phyloP scores from a whole-genome alignment of 2,888 invertebrate species.

The Pilophorus perplexus region DNA sequence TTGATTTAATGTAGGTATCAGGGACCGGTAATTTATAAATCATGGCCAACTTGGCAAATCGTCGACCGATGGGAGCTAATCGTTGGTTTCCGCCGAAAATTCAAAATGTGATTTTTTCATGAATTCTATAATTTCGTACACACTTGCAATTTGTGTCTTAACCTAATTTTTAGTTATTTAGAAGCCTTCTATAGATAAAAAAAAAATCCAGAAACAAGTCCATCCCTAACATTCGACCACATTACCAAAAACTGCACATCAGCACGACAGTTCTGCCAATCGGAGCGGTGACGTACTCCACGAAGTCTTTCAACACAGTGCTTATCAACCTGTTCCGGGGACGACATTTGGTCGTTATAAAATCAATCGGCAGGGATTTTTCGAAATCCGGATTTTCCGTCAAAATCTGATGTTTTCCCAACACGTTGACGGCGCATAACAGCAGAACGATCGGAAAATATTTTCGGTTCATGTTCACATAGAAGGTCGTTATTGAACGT shows the following conservation, averaged over 20 bases:
- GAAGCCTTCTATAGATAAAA: too few species aligned
- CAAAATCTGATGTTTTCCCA: too few species aligned
- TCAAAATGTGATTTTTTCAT: too few species aligned
- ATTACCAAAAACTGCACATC: constrained; percentile 37
- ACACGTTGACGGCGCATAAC: background rate
- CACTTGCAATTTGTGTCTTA: too few species aligned
- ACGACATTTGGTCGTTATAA: constrained; percentile 9
- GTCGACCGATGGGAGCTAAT: too few species aligned
- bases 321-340: constrained; percentile 1
- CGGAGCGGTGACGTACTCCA: constrained; percentile 36
- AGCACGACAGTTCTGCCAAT: constrained; percentile 15
- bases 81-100: too few species aligned
- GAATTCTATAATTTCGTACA: too few species aligned
- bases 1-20: too few species aligned
- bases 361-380: background rate
- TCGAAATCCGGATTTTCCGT: background rate
- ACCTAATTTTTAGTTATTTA: too few species aligned
- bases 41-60: too few species aligned
- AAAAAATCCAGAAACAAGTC: too few species aligned
- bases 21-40: too few species aligned
- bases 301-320: constrained; percentile 19
- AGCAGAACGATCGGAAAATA: background rate
- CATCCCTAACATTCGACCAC: background rate
- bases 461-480: background rate
- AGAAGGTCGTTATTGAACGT: background rate